Percentiles rank a stretch among this genome's conserved stretches.
Conservation (phyloP, 2,888 invertebrate genomes). For the Yponomeuta malinellus region DNA sequence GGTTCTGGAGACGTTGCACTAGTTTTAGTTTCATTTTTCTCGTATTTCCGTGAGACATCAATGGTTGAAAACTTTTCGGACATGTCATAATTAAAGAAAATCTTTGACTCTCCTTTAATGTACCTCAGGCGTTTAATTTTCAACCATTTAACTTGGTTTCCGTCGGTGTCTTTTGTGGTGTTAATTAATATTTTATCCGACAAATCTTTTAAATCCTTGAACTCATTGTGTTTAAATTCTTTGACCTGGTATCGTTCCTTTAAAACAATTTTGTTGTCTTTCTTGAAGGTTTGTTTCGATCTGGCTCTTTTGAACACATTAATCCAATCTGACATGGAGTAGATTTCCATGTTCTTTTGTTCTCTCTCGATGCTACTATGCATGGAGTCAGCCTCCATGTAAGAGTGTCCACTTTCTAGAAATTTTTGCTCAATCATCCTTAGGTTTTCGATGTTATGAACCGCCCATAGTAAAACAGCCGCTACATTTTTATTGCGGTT, state of each 20-base stretch:
- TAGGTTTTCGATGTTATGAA: background rate
- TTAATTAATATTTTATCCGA: background rate
- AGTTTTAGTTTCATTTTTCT: background rate
- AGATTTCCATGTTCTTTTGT: background rate
- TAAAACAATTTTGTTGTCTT: background rate
- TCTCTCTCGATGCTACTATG: background rate
- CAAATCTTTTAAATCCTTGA: background rate
- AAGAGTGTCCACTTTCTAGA: background rate
- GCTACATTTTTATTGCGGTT: background rate
- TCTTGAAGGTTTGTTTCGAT: background rate
- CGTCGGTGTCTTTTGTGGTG: background rate
- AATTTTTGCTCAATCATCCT: background rate
- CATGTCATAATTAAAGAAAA: background rate
- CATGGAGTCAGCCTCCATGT: background rate
- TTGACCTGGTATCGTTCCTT: background rate
- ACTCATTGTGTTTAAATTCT: background rate
- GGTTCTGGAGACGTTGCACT: background rate
- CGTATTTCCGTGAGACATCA: background rate
- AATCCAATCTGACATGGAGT: background rate
- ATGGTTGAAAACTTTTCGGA: background rate
- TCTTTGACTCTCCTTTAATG: background rate
- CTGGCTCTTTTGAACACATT: background rate
- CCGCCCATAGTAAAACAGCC: background rate
- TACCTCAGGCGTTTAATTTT: background rate
- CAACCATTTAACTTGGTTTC: background rate